Base-by-base conservation (phyloP, 2,113 vertebrate genomes). In the Protomyctophum bolini region DNA sequence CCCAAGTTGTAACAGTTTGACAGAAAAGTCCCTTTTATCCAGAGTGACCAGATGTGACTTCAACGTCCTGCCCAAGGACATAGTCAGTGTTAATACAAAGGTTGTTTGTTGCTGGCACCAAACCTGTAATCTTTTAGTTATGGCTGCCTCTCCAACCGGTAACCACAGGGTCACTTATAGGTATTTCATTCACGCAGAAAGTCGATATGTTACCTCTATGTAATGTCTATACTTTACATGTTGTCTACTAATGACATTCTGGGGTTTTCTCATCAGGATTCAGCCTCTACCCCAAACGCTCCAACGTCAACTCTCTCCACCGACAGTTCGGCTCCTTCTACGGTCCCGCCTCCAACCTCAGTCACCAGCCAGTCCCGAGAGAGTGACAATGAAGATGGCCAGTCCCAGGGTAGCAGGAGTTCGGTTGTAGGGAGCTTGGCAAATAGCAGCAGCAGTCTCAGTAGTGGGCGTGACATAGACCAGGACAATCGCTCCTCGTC, bases 401-500 rank as follows among this genome's bases (percentile, higher is more conserved):
- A 94, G 85, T 94, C 93, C 55, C 93, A 94, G 81, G 93, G 92
- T 72, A 94, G 93, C 74, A 90, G 92, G 77, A 98, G 97, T 81
- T 94, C 96, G 45, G 96, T 96, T 11, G 96, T 96, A 46, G 95
- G 96, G 76, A 98, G 98, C 88, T 91, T 98, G 86, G 97, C 97
- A 0, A 97, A 97, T 79, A 98, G 98, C 78, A 96, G 97, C 71
- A 96, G 98, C 75, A 96, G 95, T 78, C 92, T 97, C 89, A 99
- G 96, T 54, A 98, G 98, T 76, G 97, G 97, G 33, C 91, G 96
- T 66, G 98, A 99, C 72, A 99, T 99, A 69, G 98, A 99, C 92
- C 98, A 99, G 93, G 98, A 99, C 82, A 99, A 99, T 92, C 95
- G 97, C 66, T 99, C 97, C 92, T 98, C 97, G 2, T 98, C 97